phyloP scores from a whole-genome alignment of 2,888 invertebrate species.

The Penaeus monodon region DNA sequence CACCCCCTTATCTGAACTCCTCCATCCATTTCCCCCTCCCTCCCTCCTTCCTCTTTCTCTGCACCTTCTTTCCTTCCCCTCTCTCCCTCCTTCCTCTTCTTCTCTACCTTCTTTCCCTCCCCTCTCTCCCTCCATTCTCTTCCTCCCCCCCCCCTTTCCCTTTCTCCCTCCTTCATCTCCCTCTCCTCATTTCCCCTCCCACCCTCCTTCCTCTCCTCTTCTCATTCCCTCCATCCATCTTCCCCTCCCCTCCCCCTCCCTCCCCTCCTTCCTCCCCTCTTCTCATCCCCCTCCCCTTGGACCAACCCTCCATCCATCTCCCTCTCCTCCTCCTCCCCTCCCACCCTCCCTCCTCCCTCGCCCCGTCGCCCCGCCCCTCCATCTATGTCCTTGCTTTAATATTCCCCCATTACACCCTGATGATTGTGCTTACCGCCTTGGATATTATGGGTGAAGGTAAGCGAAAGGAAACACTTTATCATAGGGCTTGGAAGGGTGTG shows the following conservation, averaged over 20 bases:
- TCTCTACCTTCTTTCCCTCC: neutral
- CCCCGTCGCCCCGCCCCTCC: neutral
- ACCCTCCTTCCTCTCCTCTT: neutral
- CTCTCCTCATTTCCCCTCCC: neutral
- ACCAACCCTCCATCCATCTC: neutral
- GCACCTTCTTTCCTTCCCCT: neutral
- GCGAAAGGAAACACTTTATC: too few relatives aligned
- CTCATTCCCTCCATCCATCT: neutral
- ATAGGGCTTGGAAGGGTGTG: too few relatives aligned
- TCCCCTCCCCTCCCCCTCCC: neutral
- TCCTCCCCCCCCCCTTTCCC: neutral
- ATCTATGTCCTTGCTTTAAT: too few relatives aligned
- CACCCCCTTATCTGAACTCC: neutral
- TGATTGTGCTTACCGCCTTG: too few relatives aligned
- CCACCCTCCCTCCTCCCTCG: neutral
- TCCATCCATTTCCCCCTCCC: neutral
- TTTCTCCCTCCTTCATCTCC: neutral
- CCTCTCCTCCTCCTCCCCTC: neutral
- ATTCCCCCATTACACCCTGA: too few relatives aligned
- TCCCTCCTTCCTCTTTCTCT: neutral
- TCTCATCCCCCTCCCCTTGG: neutral
- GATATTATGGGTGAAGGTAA: too few relatives aligned
- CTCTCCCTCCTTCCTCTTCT: neutral
- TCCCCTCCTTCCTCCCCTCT: neutral
- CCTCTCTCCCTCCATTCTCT: neutral